Evolutionary conservation across 2,113 vertebrate species (phyloP).

Genomic region (Piaya cayana): DNA sequence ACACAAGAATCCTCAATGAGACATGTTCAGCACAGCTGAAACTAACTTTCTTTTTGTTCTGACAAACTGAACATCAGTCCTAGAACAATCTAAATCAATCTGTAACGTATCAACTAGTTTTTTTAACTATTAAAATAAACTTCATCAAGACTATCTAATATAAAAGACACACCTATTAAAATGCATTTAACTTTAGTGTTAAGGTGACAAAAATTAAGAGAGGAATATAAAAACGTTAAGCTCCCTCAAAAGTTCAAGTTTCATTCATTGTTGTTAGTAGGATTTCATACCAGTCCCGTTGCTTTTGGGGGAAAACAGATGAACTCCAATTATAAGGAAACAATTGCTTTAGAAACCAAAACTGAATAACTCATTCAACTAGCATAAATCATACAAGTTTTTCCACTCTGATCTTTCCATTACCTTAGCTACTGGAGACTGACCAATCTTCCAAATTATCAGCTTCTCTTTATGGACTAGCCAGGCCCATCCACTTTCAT

Average conservation of each 20-base stretch:
- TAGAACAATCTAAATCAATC: not conserved
- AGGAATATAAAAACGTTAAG: not conserved
- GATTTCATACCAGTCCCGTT: accelerated
- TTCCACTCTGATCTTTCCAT: not conserved
- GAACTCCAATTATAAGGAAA: not conserved
- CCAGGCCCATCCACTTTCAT: conserved; percentile 93
- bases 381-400: not conserved
- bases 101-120: not conserved
- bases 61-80: not conserved
- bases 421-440: conserved; percentile 91
- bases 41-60: not conserved
- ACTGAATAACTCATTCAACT: not conserved
- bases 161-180: not conserved
- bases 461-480: conserved; percentile 88
- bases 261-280: not conserved
- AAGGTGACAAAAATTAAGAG: not conserved
- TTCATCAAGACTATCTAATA: not conserved
- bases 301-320: not conserved
- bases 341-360: not conserved
- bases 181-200: not conserved
- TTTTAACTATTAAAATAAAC: not conserved
- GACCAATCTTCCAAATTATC: conserved; percentile 93
- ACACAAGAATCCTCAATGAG: not conserved
- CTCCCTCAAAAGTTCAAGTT: not conserved
- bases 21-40: not conserved